Conservation (phyloP, 2,113 vertebrate species). For the Petromus typicus region DNA sequence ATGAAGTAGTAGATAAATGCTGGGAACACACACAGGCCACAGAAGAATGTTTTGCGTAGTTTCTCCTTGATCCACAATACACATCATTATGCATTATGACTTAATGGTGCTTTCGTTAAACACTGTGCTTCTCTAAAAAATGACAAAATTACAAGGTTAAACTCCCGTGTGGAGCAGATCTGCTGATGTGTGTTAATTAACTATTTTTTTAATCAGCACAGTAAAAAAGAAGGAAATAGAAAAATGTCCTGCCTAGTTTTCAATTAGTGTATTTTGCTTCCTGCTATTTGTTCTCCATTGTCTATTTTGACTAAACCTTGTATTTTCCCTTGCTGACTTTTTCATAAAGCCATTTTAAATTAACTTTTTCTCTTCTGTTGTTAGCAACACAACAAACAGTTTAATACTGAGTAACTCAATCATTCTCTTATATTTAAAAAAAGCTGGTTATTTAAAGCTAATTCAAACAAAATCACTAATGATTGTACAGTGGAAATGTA, state of each 20-base stretch:
- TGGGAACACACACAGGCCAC: conserved; percentile 15
- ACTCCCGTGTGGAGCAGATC: conserved; percentile 51
- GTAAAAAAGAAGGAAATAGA: conserved; percentile 41
- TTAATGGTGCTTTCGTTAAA: conserved; percentile 69
- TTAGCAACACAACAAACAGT: neutral
- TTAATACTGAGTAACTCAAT: conserved; percentile 43
- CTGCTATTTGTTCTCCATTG: conserved; percentile 47
- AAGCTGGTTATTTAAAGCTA: neutral
- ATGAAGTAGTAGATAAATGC: conserved; percentile 27
- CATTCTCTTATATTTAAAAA: conserved; percentile 58
- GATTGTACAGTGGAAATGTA: neutral
- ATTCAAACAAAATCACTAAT: conserved; percentile 32
- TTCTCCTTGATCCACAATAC: neutral
- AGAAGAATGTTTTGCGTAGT: conserved; percentile 45
- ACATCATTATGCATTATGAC: conserved; percentile 69
- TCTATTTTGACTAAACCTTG: conserved; percentile 65
- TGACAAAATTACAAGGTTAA: conserved; percentile 70
- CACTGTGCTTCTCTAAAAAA: conserved; percentile 63
- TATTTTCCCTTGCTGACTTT: neutral
- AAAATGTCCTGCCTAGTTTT: conserved; percentile 52
- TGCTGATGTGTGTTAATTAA: conserved; percentile 66
- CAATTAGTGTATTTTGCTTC: conserved; percentile 66
- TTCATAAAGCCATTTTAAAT: conserved; percentile 15
- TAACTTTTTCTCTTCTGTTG: conserved; percentile 8
- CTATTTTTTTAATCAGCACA: conserved; percentile 66